Evolutionary conservation across 2,113 vertebrate genomes (phyloP).

Genomic region (Ceyx melanurus): DNA sequence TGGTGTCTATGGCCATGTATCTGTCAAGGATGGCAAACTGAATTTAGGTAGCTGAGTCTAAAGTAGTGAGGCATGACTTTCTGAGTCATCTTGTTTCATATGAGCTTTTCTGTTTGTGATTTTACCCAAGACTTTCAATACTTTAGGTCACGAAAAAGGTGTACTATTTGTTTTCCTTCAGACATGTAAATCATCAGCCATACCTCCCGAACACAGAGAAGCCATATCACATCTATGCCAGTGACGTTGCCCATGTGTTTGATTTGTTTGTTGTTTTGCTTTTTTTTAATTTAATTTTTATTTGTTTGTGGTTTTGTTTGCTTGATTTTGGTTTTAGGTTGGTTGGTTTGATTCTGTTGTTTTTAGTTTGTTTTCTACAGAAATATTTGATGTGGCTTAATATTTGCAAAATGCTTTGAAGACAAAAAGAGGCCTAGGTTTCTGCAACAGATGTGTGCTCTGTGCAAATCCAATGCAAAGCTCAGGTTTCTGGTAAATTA

Average conservation of each 20-base stretch:
- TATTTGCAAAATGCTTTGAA: neutral
- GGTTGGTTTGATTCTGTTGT: too few species aligned
- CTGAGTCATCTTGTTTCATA: neutral
- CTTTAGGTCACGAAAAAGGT: accelerated
- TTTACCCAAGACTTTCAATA: neutral
- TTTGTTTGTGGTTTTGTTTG: too few species aligned
- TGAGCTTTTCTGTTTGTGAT: accelerated
- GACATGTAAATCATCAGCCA: neutral
- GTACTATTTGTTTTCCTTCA: neutral
- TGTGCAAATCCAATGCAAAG: neutral
- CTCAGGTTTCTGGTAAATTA: slow-evolving; percentile 25
- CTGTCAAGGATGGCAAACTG: neutral
- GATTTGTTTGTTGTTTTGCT: too few species aligned
- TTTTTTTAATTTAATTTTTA: too few species aligned
- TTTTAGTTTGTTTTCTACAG: neutral
- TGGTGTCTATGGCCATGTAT: neutral
- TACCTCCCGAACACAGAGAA: neutral
- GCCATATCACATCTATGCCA: neutral
- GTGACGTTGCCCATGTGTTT: neutral
- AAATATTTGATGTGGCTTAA: neutral
- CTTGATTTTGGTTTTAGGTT: too few species aligned
- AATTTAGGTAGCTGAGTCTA: neutral
- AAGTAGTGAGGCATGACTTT: accelerated
- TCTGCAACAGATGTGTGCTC: neutral
- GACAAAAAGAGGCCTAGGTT: neutral